These are phyloP conservation scores for Lepus oiostolus DNA, from an alignment of 2,797 vertebrate genomes.

Conservation along the genomic window DNA sequence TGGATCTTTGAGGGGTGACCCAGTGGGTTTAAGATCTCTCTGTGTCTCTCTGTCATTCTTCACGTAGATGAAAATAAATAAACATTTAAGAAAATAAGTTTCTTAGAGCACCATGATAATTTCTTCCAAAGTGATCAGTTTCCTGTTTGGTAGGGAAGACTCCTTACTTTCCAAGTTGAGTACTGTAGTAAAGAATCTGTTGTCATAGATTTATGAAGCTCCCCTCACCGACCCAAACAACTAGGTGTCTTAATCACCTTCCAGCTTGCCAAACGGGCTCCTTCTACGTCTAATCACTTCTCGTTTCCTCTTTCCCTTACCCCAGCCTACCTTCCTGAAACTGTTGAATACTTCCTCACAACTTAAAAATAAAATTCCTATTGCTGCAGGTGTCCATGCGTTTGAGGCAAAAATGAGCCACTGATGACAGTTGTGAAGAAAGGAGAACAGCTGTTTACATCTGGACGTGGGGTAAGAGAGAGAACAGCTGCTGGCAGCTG, in stretches of 20 bases:
- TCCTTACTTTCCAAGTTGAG: slow-evolving; percentile 26
- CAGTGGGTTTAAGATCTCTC: no score
- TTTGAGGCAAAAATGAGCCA: slow-evolving; percentile 69
- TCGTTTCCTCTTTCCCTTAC: background rate
- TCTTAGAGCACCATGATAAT: background rate
- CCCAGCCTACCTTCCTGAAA: background rate
- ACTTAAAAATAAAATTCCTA: slow-evolving; percentile 69
- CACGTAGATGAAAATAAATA: no score
- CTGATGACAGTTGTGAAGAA: slow-evolving; percentile 71
- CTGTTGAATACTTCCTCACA: slow-evolving; percentile 32
- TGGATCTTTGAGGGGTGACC: no score
- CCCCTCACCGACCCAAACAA: background rate
- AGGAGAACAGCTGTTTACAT: slow-evolving; percentile 80
- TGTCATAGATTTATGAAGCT: background rate
- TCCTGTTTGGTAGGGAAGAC: background rate
- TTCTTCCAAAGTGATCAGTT: background rate
- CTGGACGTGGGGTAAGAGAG: slow-evolving; percentile 64
- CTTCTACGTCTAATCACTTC: background rate
- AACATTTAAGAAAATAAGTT: no score
- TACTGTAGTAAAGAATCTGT: background rate
- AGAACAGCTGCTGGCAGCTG: slow-evolving; percentile 80
- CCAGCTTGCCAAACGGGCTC: background rate
- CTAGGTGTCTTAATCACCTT: background rate
- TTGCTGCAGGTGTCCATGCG: slow-evolving; percentile 61
- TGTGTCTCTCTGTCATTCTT: no score